Conservation (phyloP, 2,797 vertebrate species). For the Valencia hispanica region DNA sequence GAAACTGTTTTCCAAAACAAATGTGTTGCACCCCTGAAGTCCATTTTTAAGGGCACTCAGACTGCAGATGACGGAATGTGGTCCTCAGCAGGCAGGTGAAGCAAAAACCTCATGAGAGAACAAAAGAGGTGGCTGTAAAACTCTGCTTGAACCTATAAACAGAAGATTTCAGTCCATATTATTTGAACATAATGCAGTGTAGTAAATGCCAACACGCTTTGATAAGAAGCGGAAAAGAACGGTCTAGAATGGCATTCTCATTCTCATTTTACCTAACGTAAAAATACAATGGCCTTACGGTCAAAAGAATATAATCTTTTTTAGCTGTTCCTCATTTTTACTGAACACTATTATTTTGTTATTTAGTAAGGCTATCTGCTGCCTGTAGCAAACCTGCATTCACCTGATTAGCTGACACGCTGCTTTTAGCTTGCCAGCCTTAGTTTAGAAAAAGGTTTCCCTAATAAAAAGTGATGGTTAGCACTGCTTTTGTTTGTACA, state of each 20-base stretch:
- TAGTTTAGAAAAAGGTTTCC: too few species aligned
- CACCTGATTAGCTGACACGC: neutral
- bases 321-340: too few species aligned
- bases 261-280: too few species aligned
- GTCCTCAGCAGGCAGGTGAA: slow-evolving; percentile 41
- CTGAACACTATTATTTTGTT: neutral
- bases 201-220: slow-evolving; percentile 24
- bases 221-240: too few species aligned
- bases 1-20: slow-evolving; percentile 15
- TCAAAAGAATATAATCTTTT: too few species aligned
- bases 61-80: slow-evolving; percentile 31
- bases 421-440: too few species aligned
- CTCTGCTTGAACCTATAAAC: neutral
- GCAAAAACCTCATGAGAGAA: slow-evolving; percentile 66
- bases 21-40: slow-evolving; percentile 22
- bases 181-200: slow-evolving; percentile 39
- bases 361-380: neutral
- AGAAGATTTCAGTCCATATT: neutral
- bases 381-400: neutral
- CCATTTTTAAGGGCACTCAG: slow-evolving; percentile 17
- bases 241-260: neutral
- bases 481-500: too few species aligned
- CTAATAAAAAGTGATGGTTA: too few species aligned
- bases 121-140: neutral
- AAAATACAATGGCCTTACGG: neutral